A percentile compares a stretch with the other conserved stretches of the same genome.
These are phyloP conservation scores for Scylla paramamosain DNA, from an alignment of 1,140 invertebrate species.

Conservation along the genomic window DNA sequence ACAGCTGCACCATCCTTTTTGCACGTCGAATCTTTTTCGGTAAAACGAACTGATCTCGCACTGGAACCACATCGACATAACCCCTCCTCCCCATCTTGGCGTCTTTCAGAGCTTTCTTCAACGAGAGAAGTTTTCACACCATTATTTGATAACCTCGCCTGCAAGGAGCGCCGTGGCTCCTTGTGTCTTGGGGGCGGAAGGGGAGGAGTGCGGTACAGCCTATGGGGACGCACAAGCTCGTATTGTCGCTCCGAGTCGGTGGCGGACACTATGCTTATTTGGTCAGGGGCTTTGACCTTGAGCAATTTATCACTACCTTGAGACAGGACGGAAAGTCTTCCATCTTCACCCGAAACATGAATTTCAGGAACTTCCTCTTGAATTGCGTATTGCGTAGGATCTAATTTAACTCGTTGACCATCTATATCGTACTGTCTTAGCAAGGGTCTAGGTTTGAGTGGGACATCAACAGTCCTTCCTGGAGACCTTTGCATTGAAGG, in stretches of 20 bases:
- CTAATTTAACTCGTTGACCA: constrained; percentile 49
- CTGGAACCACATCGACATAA: constrained; percentile 45
- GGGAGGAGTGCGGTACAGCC: constrained; percentile 75
- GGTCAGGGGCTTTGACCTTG: constrained; percentile 76
- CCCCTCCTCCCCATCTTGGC: constrained; percentile 26
- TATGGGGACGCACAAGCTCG: constrained; percentile 75
- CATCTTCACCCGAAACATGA: constrained; percentile 74
- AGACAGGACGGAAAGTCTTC: constrained; percentile 72
- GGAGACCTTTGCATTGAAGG: constrained; percentile 65
- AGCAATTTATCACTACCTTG: constrained; percentile 74
- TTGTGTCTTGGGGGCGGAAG: constrained; percentile 69
- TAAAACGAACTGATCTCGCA: constrained; percentile 62
- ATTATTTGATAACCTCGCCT: constrained; percentile 66
- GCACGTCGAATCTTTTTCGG: background rate
- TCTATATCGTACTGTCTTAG: constrained; percentile 47
- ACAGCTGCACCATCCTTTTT: background rate
- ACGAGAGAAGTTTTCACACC: constrained; percentile 62
- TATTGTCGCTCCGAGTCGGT: constrained; percentile 76
- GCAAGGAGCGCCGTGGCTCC: constrained; percentile 63
- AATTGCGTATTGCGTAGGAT: constrained; percentile 69
- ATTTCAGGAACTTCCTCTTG: constrained; percentile 71
- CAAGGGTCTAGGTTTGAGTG: constrained; percentile 47
- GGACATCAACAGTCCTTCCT: constrained; percentile 35
- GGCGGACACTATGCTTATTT: constrained; percentile 77
- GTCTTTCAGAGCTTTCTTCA: constrained; percentile 67